Evolutionary conservation across 2,797 vertebrate genomes (phyloP).

Genomic region (Helostoma temminkii): DNA sequence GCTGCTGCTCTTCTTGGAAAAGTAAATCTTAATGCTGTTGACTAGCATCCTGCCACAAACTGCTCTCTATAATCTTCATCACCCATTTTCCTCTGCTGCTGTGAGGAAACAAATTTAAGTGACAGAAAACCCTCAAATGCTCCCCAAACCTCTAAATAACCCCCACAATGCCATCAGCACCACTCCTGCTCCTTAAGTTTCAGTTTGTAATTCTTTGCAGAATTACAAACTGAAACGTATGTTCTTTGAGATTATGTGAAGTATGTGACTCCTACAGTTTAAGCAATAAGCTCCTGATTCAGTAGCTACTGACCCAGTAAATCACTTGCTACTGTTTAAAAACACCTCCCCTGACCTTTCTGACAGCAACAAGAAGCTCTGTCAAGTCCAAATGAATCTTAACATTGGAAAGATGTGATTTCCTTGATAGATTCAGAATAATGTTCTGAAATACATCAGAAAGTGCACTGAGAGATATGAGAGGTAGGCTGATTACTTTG

Average conservation of each 20-base stretch:
- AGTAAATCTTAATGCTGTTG: slow-evolving; percentile 63
- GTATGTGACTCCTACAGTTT: background rate
- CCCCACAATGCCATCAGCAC: slow-evolving; percentile 35
- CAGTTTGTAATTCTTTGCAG: too few species aligned
- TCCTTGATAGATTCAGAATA: slow-evolving; percentile 23
- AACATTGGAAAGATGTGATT: slow-evolving; percentile 9
- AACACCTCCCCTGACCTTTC: slow-evolving; percentile 22
- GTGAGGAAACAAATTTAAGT: slow-evolving; percentile 42
- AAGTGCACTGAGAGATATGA: background rate
- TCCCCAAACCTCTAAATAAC: slow-evolving; percentile 63
- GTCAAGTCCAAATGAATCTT: slow-evolving; percentile 12
- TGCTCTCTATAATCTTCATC: slow-evolving; percentile 53
- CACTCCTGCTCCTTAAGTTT: slow-evolving; percentile 26
- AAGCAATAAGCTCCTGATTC: slow-evolving; percentile 30
- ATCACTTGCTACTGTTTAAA: slow-evolving; percentile 37
- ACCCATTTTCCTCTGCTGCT: slow-evolving; percentile 24
- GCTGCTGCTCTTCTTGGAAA: slow-evolving; percentile 43
- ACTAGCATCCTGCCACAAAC: slow-evolving; percentile 64
- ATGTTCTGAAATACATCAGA: slow-evolving; percentile 2
- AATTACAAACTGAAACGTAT: slow-evolving; percentile 9
- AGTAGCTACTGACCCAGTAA: slow-evolving; percentile 17
- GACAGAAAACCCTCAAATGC: slow-evolving; percentile 62
- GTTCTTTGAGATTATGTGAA: slow-evolving; percentile 16
- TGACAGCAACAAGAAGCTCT: background rate
- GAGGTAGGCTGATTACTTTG: background rate